Percentiles rank a stretch among this genome's conserved stretches.
Evolutionary conservation across 1,140 invertebrate species (phyloP).

Genomic region (Drosophila willistoni): DNA sequence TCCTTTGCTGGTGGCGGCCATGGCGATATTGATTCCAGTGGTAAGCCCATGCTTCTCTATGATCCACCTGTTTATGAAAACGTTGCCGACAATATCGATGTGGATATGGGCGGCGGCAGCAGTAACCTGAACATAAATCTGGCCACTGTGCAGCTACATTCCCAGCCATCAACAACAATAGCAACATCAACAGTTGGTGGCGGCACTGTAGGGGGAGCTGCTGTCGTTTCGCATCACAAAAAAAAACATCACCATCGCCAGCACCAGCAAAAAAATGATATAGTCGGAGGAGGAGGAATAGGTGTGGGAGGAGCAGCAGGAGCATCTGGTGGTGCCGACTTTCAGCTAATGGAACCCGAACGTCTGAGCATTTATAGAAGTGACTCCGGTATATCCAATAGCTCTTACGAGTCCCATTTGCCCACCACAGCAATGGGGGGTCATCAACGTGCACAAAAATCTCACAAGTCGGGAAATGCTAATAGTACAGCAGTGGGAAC

Average conservation of each 20-base stretch:
- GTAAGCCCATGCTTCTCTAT: slow-evolving; percentile 58
- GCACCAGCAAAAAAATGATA: slow-evolving; percentile 76
- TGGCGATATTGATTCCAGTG: slow-evolving; percentile 70
- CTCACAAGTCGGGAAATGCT: slow-evolving; percentile 26
- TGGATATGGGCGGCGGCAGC: slow-evolving; percentile 34
- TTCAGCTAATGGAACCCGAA: slow-evolving; percentile 74
- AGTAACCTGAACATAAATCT: slow-evolving; percentile 34
- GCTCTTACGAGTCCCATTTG: slow-evolving; percentile 76
- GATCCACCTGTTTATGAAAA: slow-evolving; percentile 83
- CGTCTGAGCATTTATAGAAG: slow-evolving; percentile 80
- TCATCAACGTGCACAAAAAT: slow-evolving; percentile 16
- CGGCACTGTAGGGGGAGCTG: slow-evolving; percentile 19
- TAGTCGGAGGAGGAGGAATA: slow-evolving; percentile 20
- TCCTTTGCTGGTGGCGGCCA: slow-evolving; percentile 72
- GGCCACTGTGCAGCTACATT: slow-evolving; percentile 66
- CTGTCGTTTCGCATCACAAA: slow-evolving; percentile 53
- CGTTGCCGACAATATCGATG: slow-evolving; percentile 53
- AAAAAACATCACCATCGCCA: slow-evolving; percentile 78
- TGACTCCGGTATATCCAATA: slow-evolving; percentile 83
- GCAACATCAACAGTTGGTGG: too few species aligned
- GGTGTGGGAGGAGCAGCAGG: slow-evolving; percentile 17
- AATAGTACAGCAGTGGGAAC: slow-evolving; percentile 17
- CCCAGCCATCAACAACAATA: slow-evolving; percentile 38
- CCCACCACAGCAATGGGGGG: slow-evolving; percentile 17
- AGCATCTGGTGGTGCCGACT: slow-evolving; percentile 34